Evolutionary conservation across 1,140 invertebrate species (phyloP), one percentile per base, ranked within the genome.

Genomic region (Drosophila watanabei): DNA sequence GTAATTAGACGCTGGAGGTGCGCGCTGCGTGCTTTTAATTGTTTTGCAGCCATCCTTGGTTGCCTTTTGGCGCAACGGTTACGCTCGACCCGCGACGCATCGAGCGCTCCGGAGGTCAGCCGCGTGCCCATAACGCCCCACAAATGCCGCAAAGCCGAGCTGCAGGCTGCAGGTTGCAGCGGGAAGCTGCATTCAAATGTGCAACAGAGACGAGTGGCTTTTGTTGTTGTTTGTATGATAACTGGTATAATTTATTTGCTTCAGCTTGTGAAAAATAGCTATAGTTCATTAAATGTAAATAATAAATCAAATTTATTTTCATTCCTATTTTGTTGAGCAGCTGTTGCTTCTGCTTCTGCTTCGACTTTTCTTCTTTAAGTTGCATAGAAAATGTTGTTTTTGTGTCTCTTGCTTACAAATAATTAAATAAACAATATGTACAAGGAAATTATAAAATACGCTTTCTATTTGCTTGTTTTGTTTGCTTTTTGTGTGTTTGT

Each of bases 31-130:
- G 87, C 82, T 92, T 82, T 85, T 92, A 92, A 92, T 92, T 92
- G 89, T 82, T 89, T 76, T 82, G 87, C 69, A 79, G 75, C 73
- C 90, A 92, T 92, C 90, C 89, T 92, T 92, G 82, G 90, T 71
- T 92, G 89, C 80, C 77, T 90, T 86, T 91, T 92, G 89, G 89
- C 89, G 89, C 82, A 92, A 92, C 89, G 90, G 89, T 92, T 92
- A 61, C 80, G 90, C 89, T 92, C 69, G 89, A 92, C 89, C 90
- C 89, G 59, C 68, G 46, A 33, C 71, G 61, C 70, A 65, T 71
- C 64, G 57, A 49, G 49, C 59, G 35, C 37, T 39, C 56, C 71
- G 78, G 85, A 85, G 85, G 85, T 88, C 85, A 88, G 58, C 71
- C 57, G 66, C 60, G 68, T 75, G 71, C 71, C 60, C 72, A 76